Base-by-base conservation (phyloP, 1,140 invertebrate species). In the Saccostrea echinata region DNA sequence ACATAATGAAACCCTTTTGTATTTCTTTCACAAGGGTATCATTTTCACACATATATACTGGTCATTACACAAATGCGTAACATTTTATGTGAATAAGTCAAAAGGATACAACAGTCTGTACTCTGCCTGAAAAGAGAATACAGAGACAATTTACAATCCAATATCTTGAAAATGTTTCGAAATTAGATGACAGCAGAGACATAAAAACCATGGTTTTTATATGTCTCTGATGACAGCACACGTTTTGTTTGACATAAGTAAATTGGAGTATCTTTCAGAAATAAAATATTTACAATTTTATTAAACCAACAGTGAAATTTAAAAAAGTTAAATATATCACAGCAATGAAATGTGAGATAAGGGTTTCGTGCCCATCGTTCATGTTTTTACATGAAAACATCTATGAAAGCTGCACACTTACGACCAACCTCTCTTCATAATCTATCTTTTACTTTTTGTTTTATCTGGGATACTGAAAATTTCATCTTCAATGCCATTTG, bases 21-120 rank as follows among this genome's bases (percentile, higher is more conserved):
- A n/a, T n/a, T n/a, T n/a, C n/a, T n/a, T n/a, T n/a, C n/a, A n/a
- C n/a, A n/a, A n/a, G n/a, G n/a, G n/a, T n/a, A n/a, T n/a, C n/a
- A n/a, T 43, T 43, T 43, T 43, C 43, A 43, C 43, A 43, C 43
- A 43, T 8, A 8, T 9, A 43, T 4, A 4, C 43, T 9, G 9
- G 1, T 43, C 43, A 43, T 43, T 43, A 8, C 6, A 43, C 43
- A 43, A 43, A 43, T 43, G 6, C 21, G 55, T 61, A 21, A 21
- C 55, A 61, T 18, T 61, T 61, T 21, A 1, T 33, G 27, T 33
- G 11, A 11, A 30, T 3, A 27, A 18, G 27, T 33, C 0, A 33
- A 53, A 92, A 93, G 92, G 92, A 93, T 93, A 93, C 92, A 91
- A 93, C 89, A 80, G 92, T 84, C 83, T 92, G 92, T 43, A 92